phyloP scores from a whole-genome alignment of 2,888 invertebrate species.

The Heliconius erato region DNA sequence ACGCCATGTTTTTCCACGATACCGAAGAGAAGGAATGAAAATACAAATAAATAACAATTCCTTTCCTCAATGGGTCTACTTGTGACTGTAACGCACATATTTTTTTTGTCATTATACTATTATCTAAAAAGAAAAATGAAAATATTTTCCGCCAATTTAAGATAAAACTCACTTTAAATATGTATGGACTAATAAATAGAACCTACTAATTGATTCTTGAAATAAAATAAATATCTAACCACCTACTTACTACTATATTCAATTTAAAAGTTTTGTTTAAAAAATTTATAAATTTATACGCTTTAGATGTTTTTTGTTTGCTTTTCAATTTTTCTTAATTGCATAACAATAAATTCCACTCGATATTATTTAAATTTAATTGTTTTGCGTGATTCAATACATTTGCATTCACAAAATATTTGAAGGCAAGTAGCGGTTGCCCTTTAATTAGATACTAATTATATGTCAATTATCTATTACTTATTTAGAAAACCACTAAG shows the following conservation, averaged over 20 bases:
- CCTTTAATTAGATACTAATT: not conserved
- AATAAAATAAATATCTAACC: not conserved
- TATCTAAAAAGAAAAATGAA: not conserved
- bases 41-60: too few species aligned
- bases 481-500: not conserved
- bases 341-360: not conserved
- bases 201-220: not conserved
- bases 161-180: too few species aligned
- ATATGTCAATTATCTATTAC: not conserved
- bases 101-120: too few species aligned
- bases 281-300: too few species aligned
- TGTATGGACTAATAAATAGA: not conserved
- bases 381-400: not conserved
- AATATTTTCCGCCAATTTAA: not conserved
- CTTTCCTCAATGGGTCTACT: too few species aligned
- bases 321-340: too few species aligned
- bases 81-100: too few species aligned
- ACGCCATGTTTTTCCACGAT: too few species aligned
- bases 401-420: constrained; percentile 1
- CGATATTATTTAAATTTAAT: not conserved
- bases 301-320: too few species aligned
- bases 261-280: too few species aligned
- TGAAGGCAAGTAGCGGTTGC: not conserved
- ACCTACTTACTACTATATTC: too few species aligned
- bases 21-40: too few species aligned